Percentiles rank a stretch among this genome's conserved stretches.
Conservation (phyloP, 2,113 vertebrate genomes). For the Salvator merianae region DNA sequence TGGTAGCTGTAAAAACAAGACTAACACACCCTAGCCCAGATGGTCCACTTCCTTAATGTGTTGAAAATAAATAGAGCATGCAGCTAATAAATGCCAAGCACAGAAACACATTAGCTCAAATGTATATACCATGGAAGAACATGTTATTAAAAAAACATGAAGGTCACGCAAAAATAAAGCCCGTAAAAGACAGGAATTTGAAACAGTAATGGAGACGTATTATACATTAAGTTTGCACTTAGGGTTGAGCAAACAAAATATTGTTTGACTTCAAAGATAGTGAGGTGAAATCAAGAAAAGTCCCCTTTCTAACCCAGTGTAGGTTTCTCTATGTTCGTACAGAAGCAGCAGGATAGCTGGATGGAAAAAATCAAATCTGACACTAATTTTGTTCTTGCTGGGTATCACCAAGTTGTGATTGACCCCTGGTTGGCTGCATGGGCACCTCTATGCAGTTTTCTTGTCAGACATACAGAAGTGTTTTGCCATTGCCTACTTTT, state of each 20-base stretch:
- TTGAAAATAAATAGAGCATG: background rate
- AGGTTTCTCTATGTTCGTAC: background rate
- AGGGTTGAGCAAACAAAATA: background rate
- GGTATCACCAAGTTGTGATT: too few species aligned
- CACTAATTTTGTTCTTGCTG: too few species aligned
- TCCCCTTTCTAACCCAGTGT: too few species aligned
- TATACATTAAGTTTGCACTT: background rate
- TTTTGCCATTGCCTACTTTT: too few species aligned
- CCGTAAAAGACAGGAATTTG: background rate
- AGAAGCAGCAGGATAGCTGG: background rate
- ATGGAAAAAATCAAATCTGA: background rate
- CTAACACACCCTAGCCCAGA: slow-evolving; percentile 2
- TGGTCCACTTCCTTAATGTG: slow-evolving; percentile 12
- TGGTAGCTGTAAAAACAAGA: slow-evolving; percentile 23
- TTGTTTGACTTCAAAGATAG: background rate
- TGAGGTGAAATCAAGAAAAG: too few species aligned
- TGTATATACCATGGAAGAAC: background rate
- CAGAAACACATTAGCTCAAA: background rate
- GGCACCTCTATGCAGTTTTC: too few species aligned
- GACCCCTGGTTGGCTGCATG: too few species aligned
- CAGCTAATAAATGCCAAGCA: slow-evolving; percentile 2
- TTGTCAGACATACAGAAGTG: too few species aligned
- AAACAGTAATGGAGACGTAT: background rate
- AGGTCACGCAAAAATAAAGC: background rate
- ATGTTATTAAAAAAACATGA: background rate